Conservation (phyloP, 2,797 vertebrate species). For the Kryptolebias ocellatus region DNA sequence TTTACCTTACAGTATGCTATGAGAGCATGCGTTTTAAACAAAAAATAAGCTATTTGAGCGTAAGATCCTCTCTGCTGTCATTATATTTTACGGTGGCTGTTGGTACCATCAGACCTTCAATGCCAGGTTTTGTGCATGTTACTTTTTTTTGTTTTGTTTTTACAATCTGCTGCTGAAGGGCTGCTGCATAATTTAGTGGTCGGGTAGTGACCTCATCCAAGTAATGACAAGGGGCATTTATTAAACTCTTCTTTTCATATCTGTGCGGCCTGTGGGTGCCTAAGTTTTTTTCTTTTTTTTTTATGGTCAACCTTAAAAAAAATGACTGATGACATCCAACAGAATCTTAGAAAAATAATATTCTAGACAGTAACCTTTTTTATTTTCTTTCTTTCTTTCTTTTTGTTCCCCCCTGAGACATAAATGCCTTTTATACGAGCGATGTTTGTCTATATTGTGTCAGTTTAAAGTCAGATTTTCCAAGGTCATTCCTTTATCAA, state of each 20-base stretch:
- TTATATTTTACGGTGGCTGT: not conserved
- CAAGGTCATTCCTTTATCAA: conserved; percentile 1
- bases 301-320: conserved; percentile 28
- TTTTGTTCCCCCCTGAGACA: not conserved
- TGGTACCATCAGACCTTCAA: conserved; percentile 25
- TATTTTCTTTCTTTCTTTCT: not conserved
- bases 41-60: not conserved
- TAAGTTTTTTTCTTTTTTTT: conserved; percentile 21
- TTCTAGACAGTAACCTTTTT: not conserved
- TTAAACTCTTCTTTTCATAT: conserved; percentile 42
- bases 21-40: not conserved
- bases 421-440: conserved; percentile 26
- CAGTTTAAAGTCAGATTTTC: conserved; percentile 19
- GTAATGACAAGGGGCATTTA: conserved; percentile 54
- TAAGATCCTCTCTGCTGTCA: not conserved
- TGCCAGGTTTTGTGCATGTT: conserved; percentile 37
- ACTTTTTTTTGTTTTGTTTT: conserved; percentile 45
- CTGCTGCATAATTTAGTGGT: conserved; percentile 67
- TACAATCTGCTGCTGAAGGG: conserved; percentile 41
- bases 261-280: conserved; percentile 23
- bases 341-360: conserved; percentile 12
- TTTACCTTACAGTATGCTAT: not conserved
- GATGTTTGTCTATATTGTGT: conserved; percentile 14
- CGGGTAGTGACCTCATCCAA: conserved; percentile 58
- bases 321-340: conserved; percentile 28